Evolutionary conservation across 2,113 vertebrate species (phyloP).

Genomic region (Thamnaconus septentrionalis): DNA sequence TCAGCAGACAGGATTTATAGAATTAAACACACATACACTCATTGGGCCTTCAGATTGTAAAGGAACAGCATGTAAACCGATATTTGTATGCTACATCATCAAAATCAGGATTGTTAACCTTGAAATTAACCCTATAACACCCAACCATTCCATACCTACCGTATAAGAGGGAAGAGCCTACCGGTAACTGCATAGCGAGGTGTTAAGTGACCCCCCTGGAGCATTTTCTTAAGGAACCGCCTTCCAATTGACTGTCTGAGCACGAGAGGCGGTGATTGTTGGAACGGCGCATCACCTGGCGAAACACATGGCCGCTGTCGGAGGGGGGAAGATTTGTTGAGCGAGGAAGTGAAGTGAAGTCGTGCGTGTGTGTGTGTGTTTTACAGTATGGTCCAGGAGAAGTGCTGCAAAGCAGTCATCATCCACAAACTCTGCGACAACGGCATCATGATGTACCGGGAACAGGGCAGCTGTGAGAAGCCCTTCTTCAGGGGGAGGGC

Average conservation of each 20-base stretch:
- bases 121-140: no score
- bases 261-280: conserved; percentile 14
- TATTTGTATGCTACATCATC: no score
- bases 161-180: background rate
- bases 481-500: conserved; percentile 40
- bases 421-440: conserved; percentile 26
- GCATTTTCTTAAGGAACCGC: conserved; percentile 20
- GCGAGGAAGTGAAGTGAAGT: background rate
- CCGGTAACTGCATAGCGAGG: conserved; percentile 19
- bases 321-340: conserved; percentile 1
- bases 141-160: no score
- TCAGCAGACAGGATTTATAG: no score
- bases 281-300: conserved; percentile 48
- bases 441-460: conserved; percentile 40
- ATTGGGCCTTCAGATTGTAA: no score
- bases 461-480: conserved; percentile 47
- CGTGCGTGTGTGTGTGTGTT: background rate
- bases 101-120: no score
- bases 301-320: conserved; percentile 28
- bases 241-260: conserved; percentile 19
- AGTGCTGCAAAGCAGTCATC: conserved; percentile 49
- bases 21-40: no score
- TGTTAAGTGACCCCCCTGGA: conserved; percentile 41
- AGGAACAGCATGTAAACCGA: no score
- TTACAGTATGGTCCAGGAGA: conserved; percentile 55